A percentile compares a stretch with the other conserved stretches of the same genome.
Evolutionary conservation across 2,113 vertebrate species (phyloP).

Genomic region (Amblyornis subalaris): DNA sequence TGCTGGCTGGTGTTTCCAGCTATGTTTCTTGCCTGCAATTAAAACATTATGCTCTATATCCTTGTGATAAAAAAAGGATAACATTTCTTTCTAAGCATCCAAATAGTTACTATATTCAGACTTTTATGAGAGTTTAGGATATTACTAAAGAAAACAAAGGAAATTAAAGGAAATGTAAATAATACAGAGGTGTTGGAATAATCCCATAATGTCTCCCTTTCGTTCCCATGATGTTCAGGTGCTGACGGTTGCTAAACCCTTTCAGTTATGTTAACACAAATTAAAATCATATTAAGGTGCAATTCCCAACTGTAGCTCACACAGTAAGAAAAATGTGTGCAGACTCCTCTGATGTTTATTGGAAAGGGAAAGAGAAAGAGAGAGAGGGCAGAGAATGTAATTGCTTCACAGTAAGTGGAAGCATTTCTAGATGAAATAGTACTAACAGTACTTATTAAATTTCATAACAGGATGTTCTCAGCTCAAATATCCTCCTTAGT

Average conservation of each 20-base stretch:
- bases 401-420: constrained; percentile 29
- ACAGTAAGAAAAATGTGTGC: background rate
- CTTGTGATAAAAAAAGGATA: background rate
- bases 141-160: background rate
- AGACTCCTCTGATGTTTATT: background rate
- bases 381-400: background rate
- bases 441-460: constrained; percentile 23
- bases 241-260: background rate
- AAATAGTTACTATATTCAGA: background rate
- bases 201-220: background rate
- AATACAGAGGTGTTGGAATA: background rate
- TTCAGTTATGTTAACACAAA: background rate
- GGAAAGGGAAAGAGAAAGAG: background rate
- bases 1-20: background rate
- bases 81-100: background rate
- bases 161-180: background rate
- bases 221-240: background rate
- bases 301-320: background rate
- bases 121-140: background rate
- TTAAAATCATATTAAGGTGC: background rate
- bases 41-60: background rate
- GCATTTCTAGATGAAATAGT: constrained; percentile 9
- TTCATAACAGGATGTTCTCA: constrained; percentile 31
- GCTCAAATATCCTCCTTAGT: background rate
- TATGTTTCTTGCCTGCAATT: background rate